A percentile compares a stretch with the other conserved stretches of the same genome.
Conservation (phyloP, 2,797 vertebrate genomes). For the Yasuhikotakia modesta region DNA sequence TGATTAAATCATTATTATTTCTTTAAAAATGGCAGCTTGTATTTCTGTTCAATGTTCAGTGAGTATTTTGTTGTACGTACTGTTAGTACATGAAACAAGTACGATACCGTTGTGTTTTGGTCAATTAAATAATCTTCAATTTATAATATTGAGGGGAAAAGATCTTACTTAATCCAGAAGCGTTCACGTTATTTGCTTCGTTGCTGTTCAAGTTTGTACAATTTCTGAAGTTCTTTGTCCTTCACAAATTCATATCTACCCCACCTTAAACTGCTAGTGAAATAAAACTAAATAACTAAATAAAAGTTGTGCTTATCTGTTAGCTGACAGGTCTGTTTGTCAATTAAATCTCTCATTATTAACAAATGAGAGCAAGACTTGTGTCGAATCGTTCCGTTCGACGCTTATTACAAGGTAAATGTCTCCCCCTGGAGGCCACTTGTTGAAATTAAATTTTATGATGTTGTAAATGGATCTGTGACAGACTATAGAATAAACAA, state of each 20-base stretch:
- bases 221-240: not conserved
- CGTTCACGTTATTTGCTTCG: not conserved
- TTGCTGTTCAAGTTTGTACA: not conserved
- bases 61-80: not conserved
- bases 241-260: not conserved
- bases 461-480: not conserved
- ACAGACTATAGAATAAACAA: not conserved
- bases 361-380: not conserved
- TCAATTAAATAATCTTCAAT: not conserved
- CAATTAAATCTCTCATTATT: not conserved
- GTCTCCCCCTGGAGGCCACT: conserved; percentile 68
- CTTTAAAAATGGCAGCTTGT: not conserved
- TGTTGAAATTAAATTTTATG: not conserved
- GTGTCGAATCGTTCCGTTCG: not conserved
- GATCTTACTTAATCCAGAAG: not conserved
- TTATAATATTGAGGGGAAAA: not conserved
- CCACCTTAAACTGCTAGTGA: not conserved
- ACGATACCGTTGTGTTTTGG: too few species aligned
- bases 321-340: not conserved
- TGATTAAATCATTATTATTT: too few species aligned
- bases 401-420: conserved; percentile 60
- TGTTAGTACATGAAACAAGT: too few species aligned
- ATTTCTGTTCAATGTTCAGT: not conserved
- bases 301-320: not conserved
- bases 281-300: not conserved